Evolutionary conservation across 2,113 vertebrate species (phyloP), one percentile per base, ranked within the genome.

Genomic region (Hydropotes inermis): DNA sequence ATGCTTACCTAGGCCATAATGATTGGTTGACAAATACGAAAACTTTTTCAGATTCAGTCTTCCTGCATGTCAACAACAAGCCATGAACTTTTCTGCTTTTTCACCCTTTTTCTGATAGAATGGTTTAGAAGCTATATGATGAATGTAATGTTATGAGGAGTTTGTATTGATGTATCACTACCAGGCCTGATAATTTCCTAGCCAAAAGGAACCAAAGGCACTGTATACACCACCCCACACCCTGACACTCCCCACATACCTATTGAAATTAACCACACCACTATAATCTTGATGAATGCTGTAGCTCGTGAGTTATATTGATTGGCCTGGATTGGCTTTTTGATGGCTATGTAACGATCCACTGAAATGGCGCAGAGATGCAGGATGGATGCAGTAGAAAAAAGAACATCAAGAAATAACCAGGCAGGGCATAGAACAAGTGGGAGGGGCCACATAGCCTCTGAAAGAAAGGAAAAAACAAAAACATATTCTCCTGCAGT

Each of bases 311-410:
- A 99, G 95, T 99, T 99, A 98, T 98, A 99, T 97, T 99, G 99
- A 98, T 99, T 99, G 98, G 99, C 99, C 97, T 99, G 99, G 91
- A 99, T 99, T 92, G 99, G 99, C 98, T 99, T 99, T 99, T 99
- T 99, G 98, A 99, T 99, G 2, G 99, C 99, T 94, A 99, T 99
- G 74, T 99, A 99, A 88, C 99, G 99, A 98, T 99, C 99, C 89
- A 99, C 98, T 28, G 99, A 99, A 98, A 99, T 99, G 98, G 99
- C 99, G 58, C 99, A 99, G 87, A 99, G 99, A 92, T 99, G 99
- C 99, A 99, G 99, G 98, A 99, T 99, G 97, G 99, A 99, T 45
- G 99, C 99, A 5, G 99, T 99, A 94, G 99, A 99, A 98, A 99
- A 99, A 96, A 99, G 99, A 97, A 99, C 99, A 1, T 99, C 99